Evolutionary conservation across 30 jellyfish, hydroid and myxozoan genomes (phyloP).

Genomic region (Turritopsis rubra): DNA sequence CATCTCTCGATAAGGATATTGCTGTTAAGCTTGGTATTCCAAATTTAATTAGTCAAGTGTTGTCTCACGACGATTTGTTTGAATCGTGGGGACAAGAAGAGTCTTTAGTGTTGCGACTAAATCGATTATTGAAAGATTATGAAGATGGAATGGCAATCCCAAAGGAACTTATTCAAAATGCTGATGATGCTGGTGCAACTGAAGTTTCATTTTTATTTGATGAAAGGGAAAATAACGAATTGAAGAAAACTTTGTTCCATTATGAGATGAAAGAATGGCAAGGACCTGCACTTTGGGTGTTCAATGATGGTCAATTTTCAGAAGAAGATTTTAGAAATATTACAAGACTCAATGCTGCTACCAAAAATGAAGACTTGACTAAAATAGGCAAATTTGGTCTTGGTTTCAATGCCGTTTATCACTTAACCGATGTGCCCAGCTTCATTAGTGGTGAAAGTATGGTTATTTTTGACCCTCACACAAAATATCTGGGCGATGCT

Average conservation of each 20-base stretch:
- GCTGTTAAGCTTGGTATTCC: slow-evolving; percentile 40
- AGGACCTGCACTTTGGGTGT: slow-evolving; percentile 85
- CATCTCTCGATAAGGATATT: slow-evolving; percentile 24
- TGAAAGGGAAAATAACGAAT: slow-evolving; percentile 37
- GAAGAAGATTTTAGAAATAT: slow-evolving; percentile 65
- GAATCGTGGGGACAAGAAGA: slow-evolving; percentile 76
- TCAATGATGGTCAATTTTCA: slow-evolving; percentile 47
- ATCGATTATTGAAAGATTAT: slow-evolving; percentile 49
- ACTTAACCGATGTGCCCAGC: slow-evolving; percentile 74
- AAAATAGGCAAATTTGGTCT: slow-evolving; percentile 81
- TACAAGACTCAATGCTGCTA: slow-evolving; percentile 66
- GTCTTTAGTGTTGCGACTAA: slow-evolving; percentile 59
- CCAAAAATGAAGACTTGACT: slow-evolving; percentile 51
- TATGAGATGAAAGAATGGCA: slow-evolving; percentile 68
- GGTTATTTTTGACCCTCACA: slow-evolving; percentile 70
- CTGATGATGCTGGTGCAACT: slow-evolving; percentile 89
- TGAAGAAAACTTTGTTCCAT: slow-evolving; percentile 25
- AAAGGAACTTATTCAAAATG: slow-evolving; percentile 80
- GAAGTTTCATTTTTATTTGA: slow-evolving; percentile 54
- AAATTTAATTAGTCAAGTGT: slow-evolving; percentile 35
- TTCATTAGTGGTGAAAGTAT: slow-evolving; percentile 51
- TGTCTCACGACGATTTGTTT: slow-evolving; percentile 45
- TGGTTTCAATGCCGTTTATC: slow-evolving; percentile 77
- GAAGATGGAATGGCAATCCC: slow-evolving; percentile 75
- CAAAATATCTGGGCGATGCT: slow-evolving; percentile 64